Percentiles rank a stretch among this genome's conserved stretches.
These are phyloP conservation scores for Archaeoteleia sp. DNA, from an alignment of 2,888 invertebrate genomes.

Conservation along the genomic window DNA sequence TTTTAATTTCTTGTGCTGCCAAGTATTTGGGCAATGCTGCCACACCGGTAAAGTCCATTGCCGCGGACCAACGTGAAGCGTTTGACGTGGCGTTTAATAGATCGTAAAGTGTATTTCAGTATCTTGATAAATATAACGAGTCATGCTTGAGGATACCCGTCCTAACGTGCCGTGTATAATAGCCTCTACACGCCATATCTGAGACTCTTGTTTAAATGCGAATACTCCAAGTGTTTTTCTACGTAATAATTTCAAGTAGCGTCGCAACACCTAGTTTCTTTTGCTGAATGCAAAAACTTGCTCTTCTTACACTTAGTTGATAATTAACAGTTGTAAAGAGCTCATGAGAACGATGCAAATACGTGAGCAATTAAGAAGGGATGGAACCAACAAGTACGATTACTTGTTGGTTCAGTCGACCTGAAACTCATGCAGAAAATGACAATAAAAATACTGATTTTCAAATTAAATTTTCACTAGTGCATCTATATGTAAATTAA, in stretches of 20 bases:
- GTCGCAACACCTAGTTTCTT: not conserved
- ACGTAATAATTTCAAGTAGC: conserved; percentile 3
- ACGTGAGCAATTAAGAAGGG: too few species aligned
- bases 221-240: conserved; percentile 20
- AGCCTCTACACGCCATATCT: conserved; percentile 34
- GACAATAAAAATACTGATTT: too few species aligned
- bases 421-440: too few species aligned
- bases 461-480: too few species aligned
- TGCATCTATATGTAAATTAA: too few species aligned
- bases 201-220: conserved; percentile 26
- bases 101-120: conserved; percentile 73
- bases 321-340: too few species aligned
- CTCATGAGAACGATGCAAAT: too few species aligned
- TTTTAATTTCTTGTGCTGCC: conserved; percentile 31
- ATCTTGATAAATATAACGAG: conserved; percentile 74
- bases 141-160: conserved; percentile 62
- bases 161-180: conserved; percentile 59
- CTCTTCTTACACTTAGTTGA: not conserved
- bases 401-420: too few species aligned
- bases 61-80: conserved; percentile 59
- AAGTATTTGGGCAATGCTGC: conserved; percentile 28
- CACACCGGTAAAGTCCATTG: conserved; percentile 42
- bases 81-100: conserved; percentile 73
- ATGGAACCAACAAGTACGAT: too few species aligned
- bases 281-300: not conserved